Evolutionary conservation across 2,797 vertebrate species (phyloP).

Genomic region (Synanceia verrucosa): DNA sequence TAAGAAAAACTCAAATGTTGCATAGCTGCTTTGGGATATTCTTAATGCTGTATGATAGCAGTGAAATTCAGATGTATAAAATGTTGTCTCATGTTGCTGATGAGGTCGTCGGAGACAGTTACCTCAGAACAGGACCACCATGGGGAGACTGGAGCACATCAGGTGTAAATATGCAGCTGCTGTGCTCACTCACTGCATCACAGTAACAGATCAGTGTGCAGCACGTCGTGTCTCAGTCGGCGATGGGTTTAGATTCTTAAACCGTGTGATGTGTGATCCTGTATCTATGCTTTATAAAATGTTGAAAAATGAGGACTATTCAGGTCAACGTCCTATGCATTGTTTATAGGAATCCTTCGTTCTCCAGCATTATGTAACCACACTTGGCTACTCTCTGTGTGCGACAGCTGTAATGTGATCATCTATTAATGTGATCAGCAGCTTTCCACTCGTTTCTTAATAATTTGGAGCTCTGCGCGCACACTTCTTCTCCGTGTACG

Average conservation of each 20-base stretch:
- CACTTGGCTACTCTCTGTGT: accelerated
- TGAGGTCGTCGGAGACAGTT: not conserved
- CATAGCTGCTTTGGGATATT: not conserved
- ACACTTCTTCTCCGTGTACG: conserved; percentile 11
- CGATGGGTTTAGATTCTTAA: not conserved
- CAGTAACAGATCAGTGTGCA: not conserved
- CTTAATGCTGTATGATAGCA: not conserved
- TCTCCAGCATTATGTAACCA: not conserved
- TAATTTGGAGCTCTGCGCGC: conserved; percentile 9
- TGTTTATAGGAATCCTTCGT: not conserved
- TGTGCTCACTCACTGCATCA: too few relatives aligned
- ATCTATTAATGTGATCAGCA: conserved; percentile 9
- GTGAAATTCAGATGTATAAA: not conserved
- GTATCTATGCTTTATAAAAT: not conserved
- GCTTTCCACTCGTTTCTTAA: conserved; percentile 4
- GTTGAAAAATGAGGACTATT: not conserved
- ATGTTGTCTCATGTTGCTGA: not conserved
- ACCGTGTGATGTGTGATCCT: not conserved
- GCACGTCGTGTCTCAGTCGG: not conserved
- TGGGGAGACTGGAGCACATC: not conserved
- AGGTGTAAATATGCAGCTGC: not conserved
- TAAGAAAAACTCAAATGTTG: not conserved
- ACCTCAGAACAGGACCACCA: not conserved
- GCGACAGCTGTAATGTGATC: not conserved
- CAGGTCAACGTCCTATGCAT: not conserved